Base-by-base conservation (phyloP, 2,113 vertebrate genomes). In the Clupea harengus region DNA sequence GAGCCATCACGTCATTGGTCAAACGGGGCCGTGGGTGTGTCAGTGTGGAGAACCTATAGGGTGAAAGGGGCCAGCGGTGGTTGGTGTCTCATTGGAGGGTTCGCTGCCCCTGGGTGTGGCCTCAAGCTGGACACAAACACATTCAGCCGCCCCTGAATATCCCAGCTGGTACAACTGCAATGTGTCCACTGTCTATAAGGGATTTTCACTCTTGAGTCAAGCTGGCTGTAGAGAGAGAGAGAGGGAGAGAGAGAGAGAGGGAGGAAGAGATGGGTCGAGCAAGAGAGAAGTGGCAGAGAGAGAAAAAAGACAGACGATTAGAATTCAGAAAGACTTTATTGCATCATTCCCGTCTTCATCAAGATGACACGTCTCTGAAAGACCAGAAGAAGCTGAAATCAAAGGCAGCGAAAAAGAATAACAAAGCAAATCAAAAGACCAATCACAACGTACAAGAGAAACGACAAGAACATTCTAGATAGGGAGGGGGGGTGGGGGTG, bases 1-100 rank as follows among this genome's bases (percentile, higher is more conserved):
- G 81, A 86, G 90, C 88, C 94, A 94, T 93, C 89, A 88, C 87
- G 32, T 84, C 83, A 50, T 57, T 82, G 81, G 75, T 80, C 82
- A 28, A 72, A 32, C 47, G 45, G 18, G 28, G 15, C 17, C 60
- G 47, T 50, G 44, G 46, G 82, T 82, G 84, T 81, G 52, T 78
- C 5, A 17, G 54, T 44, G 32, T 20, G 54, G 46, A 7, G 18
- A 39, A 28, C 25, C 20, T 64, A n/a, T n/a, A 17, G 88, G 39
- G 75, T 13, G 52, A 13, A 9, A 67, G 25, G 25, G 64, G 64
- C 22, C 60, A 67, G 6, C 10, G 64, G 64, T 32, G 22, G 64
- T 72, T 32, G 64, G 25, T 13, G 64, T 72, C n/a, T 72, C 64
- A 72, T 72, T 28, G n/a, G 25, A 72, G 64, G 64, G 9, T 72